Evolutionary conservation across 2,797 vertebrate species (phyloP).

Genomic region (Mycteria americana): DNA sequence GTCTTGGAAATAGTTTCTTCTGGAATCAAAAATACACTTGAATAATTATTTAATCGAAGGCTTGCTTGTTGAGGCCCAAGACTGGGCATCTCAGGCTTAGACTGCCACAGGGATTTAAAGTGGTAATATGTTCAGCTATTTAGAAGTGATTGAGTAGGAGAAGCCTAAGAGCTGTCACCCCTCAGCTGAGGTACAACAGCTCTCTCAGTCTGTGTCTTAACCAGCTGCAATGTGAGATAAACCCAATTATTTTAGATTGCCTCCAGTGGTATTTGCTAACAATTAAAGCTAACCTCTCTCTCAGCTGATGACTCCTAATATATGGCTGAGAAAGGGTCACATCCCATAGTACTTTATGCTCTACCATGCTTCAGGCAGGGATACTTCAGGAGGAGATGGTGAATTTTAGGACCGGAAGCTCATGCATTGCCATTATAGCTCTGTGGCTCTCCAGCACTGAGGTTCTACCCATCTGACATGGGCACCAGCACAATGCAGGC

Average conservation of each 20-base stretch:
- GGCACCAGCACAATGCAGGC: background rate
- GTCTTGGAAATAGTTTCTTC: background rate
- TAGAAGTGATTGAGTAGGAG: background rate
- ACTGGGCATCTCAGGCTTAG: background rate
- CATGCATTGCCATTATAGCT: background rate
- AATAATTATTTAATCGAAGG: background rate
- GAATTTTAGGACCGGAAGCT: background rate
- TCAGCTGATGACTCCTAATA: background rate
- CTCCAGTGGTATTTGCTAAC: background rate
- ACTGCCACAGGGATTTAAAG: background rate
- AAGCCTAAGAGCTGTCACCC: background rate
- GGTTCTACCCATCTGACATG: accelerated
- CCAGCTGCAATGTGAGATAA: background rate
- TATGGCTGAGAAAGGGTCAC: background rate
- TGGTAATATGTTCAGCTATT: background rate
- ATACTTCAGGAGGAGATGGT: background rate
- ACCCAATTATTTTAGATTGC: background rate
- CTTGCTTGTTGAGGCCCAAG: background rate
- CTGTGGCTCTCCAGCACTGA: background rate
- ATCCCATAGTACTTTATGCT: background rate
- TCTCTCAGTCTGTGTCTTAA: background rate
- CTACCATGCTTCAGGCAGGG: background rate
- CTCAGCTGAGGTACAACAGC: background rate
- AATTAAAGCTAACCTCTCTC: background rate
- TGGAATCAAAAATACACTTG: background rate